Base-by-base conservation (phyloP, 1,140 invertebrate species). In the Agrypnia vestita region DNA sequence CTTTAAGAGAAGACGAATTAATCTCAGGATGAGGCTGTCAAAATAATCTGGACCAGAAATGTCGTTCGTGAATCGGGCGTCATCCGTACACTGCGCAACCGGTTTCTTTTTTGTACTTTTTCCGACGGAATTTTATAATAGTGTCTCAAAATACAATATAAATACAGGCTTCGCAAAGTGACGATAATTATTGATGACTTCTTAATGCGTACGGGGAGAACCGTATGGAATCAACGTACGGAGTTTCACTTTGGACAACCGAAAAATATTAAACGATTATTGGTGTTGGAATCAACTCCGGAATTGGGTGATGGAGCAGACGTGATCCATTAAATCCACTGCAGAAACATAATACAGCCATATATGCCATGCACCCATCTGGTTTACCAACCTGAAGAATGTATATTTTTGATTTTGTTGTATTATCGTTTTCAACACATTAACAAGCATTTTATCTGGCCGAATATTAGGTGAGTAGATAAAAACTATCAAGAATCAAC, bases 171-270 rank as follows among this genome's bases (percentile, higher is more conserved):
- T 49, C 35, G 44, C 19, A 62, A 76, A 74, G 73, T 78, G 76
- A 81, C 47, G 76, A 49, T 81, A 81, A 78, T 81, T 78, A 79
- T 71, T 76, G 76, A 71, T 76, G 80, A 78, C 80, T 78, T 53
- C 71, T 81, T 81, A 78, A 81, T 79, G 76, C 76, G 76, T 74
- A n/a, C 25, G 56, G 49, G 67, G 55, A 56, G 25, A 44, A 13
- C 44, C n/a, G 59, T 44, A 4, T 69, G 21, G n/a, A 25, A 49
- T 0, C 10, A n/a, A n/a, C 69, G 17, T 25, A 9, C 25, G 11
- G 43, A 59, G 55, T 75, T 75, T 75, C 72, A 75, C 72, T 21
- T 56, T 17, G 64, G 46, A 69, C 59, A 25, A 21, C 12, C 59
- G 4, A 21, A 62, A 9, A 15, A 51, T 51, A 51, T 13, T 51